Conservation (phyloP, 2,888 invertebrate species). For the Spilosoma lubricipeda region DNA sequence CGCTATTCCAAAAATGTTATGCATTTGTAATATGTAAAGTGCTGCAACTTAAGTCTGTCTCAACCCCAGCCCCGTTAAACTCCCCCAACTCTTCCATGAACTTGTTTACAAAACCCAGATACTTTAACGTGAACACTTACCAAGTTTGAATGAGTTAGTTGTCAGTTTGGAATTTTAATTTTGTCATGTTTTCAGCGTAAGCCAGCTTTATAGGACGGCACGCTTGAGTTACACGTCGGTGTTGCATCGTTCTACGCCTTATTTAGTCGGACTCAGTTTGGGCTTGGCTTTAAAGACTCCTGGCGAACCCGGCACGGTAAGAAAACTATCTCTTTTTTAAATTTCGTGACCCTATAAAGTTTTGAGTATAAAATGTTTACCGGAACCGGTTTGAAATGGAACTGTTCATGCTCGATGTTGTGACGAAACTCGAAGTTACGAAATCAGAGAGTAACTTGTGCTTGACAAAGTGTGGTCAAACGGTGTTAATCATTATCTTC, state of each 20-base stretch:
- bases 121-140: constrained; percentile 44
- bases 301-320: constrained; percentile 71
- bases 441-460: not conserved
- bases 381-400: not conserved
- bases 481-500: not conserved
- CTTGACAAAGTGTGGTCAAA: no score
- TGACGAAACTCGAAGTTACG: not conserved
- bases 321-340: not conserved
- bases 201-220: constrained; percentile 89
- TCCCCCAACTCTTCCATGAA: constrained; percentile 31
- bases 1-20: not conserved
- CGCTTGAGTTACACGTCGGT: constrained; percentile 88
- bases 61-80: constrained; percentile 36
- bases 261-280: constrained; percentile 88
- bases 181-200: constrained; percentile 81
- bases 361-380: not conserved
- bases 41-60: constrained; percentile 8
- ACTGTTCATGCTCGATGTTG: not conserved
- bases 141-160: constrained; percentile 36
- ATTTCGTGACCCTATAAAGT: not conserved
- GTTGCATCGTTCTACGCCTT: constrained; percentile 88
- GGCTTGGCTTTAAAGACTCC: constrained; percentile 85
- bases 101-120: constrained; percentile 41
- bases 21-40: constrained; percentile 6
- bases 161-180: constrained; percentile 49